Conservation (phyloP, 2,797 vertebrate species). For the Aselliscus stoliczkanus region DNA sequence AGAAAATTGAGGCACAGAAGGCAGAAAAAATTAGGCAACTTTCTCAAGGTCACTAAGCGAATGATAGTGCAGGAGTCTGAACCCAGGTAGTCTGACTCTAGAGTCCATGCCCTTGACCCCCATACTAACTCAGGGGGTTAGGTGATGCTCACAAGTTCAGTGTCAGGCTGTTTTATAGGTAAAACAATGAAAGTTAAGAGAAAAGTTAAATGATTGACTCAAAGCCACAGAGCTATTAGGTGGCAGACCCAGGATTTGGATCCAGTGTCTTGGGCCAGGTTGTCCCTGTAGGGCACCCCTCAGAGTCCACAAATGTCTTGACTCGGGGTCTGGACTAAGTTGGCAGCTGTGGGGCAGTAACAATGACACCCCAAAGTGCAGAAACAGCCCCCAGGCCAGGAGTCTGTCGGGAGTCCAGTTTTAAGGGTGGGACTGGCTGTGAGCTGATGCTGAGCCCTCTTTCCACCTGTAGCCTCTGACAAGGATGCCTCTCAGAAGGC, state of each 20-base stretch:
- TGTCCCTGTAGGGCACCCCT: not conserved
- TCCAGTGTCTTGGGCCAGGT: not conserved
- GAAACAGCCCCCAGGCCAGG: not conserved
- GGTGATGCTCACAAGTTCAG: not conserved
- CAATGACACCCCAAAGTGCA: not conserved
- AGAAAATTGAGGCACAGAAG: not conserved
- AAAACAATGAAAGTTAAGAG: not conserved
- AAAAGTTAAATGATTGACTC: not conserved
- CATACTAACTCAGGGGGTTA: not conserved
- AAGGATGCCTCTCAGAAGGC: not conserved
- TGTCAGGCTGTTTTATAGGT: not conserved
- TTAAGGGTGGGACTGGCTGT: not conserved
- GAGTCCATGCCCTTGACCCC: not conserved
- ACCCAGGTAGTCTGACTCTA: not conserved
- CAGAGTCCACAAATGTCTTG: not conserved
- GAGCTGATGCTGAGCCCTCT: not conserved
- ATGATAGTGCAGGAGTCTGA: not conserved
- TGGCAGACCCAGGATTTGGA: not conserved
- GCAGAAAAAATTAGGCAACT: not conserved
- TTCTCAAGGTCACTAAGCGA: not conserved
- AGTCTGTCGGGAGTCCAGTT: not conserved
- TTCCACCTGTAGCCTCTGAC: not conserved
- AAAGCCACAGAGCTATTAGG: not conserved
- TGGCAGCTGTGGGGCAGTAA: not conserved
- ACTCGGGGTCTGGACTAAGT: not conserved